Conservation (phyloP, 2,113 vertebrate species). For the Columba janthina region DNA sequence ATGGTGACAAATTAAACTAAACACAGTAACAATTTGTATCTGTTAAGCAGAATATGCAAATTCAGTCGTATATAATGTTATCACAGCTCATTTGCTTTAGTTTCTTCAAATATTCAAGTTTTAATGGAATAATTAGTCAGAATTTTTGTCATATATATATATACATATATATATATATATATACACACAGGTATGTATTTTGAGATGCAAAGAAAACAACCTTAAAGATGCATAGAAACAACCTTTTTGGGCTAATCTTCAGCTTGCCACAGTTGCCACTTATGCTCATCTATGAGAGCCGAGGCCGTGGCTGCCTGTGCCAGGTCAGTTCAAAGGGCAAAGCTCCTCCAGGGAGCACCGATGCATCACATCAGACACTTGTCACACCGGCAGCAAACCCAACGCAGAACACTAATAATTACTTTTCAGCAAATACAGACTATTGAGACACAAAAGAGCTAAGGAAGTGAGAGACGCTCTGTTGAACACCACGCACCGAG, state of each 20-base stretch:
- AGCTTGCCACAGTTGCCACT: neutral
- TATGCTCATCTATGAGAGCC: accelerated
- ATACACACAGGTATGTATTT: neutral
- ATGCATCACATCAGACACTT: neutral
- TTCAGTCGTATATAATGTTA: neutral
- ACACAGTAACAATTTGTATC: neutral
- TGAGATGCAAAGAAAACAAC: too few species aligned
- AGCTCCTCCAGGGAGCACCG: neutral
- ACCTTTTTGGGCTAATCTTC: neutral
- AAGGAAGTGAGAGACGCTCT: neutral
- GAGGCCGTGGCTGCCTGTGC: neutral
- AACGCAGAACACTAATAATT: neutral
- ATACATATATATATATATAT: too few species aligned
- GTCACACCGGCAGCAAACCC: neutral
- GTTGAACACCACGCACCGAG: neutral
- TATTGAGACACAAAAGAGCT: constrained; percentile 6
- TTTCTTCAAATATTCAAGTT: neutral
- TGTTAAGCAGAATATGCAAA: neutral
- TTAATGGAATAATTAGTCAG: constrained; percentile 9
- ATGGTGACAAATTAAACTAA: constrained; percentile 13
- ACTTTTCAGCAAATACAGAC: neutral
- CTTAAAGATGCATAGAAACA: neutral
- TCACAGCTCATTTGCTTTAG: neutral
- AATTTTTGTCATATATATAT: neutral
- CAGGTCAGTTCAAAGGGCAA: neutral